Percentiles rank a stretch among this genome's conserved stretches.
Evolutionary conservation across 2,113 vertebrate species (phyloP).

Genomic region (Suricata suricatta): DNA sequence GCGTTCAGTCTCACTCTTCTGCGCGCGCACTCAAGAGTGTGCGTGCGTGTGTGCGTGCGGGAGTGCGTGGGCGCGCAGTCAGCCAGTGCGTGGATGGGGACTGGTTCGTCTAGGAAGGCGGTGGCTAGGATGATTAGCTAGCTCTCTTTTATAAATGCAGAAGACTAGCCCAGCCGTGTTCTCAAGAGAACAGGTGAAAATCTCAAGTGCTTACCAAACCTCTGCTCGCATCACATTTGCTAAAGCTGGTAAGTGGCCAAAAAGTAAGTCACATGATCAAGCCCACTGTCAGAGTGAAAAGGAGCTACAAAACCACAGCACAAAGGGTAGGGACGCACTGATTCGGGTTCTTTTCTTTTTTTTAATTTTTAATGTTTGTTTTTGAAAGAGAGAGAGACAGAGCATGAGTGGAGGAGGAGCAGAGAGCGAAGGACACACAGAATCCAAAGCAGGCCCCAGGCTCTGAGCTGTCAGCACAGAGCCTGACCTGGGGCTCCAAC

Average conservation of each 20-base stretch:
- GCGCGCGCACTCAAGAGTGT: too few species aligned
- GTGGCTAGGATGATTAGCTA: not conserved
- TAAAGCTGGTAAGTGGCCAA: not conserved
- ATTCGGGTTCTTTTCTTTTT: not conserved
- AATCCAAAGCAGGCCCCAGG: too few species aligned
- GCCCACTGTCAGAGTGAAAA: not conserved
- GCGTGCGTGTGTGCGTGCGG: not conserved
- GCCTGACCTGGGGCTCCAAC: too few species aligned
- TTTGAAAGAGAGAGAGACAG: too few species aligned
- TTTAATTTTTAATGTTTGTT: too few species aligned
- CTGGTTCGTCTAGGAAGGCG: not conserved
- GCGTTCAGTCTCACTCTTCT: not conserved
- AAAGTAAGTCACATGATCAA: not conserved
- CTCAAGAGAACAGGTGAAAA: not conserved
- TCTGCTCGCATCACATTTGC: not conserved
- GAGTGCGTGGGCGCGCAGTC: fast-evolving
- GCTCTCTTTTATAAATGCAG: not conserved
- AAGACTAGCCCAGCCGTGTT: not conserved
- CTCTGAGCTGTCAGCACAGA: too few species aligned
- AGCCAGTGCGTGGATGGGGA: not conserved
- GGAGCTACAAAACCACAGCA: not conserved
- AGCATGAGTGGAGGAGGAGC: too few species aligned
- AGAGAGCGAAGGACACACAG: too few species aligned
- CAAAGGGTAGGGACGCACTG: not conserved
- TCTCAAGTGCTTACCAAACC: not conserved